Evolutionary conservation across 2,113 vertebrate species (phyloP), one percentile per base, ranked within the genome.

Genomic region (Chloebia gouldiae): DNA sequence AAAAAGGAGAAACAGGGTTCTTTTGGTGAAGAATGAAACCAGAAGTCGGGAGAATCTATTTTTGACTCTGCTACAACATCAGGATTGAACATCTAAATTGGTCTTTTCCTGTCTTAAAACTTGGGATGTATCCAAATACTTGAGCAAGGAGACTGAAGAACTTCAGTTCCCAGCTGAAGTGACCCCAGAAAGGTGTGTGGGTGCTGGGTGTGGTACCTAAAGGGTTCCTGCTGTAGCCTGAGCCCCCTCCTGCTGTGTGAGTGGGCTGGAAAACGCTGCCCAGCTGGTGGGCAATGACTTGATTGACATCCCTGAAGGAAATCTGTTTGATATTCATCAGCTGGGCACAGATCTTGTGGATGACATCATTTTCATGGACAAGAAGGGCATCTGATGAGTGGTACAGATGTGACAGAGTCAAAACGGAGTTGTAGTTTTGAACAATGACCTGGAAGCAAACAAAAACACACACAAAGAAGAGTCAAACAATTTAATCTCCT

Each of bases 401-500:
- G 97, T 99, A 99, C 69, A 99, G 98, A 83, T 98, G 99, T 37
- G 99, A 98, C 70, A 99, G 98, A 1, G 99, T 99, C 97, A 99
- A 97, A 94, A 99, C 96, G 1, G 99, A 99, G 96, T 99, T 99
- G 97, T 99, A 99, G 97, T 99, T 99, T 96, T 99, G 99, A 86
- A 99, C 99, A 37, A 99, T 99, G 72, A 99, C 99, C 99, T 99
- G 94, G 66, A 83, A 94, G 60, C 49, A 79, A 76, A 81, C 54
- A 54, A 35, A 65, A 6, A 18, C 61, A 88, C 64, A 73, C 30
- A 51, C 33, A 93, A 66, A 60, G 44, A 86, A 72, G 88, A 87
- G 54, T 73, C 65, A 57, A 82, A 69, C 73, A 70, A 30, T 15
- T 63, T 54, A 44, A 87, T 84, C 53, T 69, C 37, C 31, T 45